phyloP scores from a whole-genome alignment of 2,888 invertebrate species.

The Drymonia ruficornis region DNA sequence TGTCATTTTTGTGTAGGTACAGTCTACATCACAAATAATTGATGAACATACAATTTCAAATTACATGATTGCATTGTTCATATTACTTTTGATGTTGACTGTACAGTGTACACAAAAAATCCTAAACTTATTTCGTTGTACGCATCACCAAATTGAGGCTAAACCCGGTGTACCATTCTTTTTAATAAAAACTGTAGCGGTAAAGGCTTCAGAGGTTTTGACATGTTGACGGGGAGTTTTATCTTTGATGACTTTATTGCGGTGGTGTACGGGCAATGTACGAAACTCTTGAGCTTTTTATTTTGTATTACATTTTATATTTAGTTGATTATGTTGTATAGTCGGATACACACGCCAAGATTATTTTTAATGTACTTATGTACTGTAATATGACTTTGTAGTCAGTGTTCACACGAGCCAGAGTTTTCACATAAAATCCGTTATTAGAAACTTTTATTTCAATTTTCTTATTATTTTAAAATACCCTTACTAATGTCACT shows the following conservation, averaged over 20 bases:
- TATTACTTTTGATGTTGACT: too few relatives aligned
- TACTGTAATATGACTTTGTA: too few relatives aligned
- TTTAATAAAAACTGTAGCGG: conserved; percentile 4
- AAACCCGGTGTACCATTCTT: not conserved
- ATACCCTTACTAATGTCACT: too few relatives aligned
- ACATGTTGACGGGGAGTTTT: conserved; percentile 19
- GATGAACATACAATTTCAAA: too few relatives aligned
- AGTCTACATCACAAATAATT: too few relatives aligned
- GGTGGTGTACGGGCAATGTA: conserved; percentile 10
- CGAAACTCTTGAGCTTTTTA: conserved; percentile 8
- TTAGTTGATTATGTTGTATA: not conserved
- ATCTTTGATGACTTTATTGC: conserved; percentile 21
- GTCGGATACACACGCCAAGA: not conserved
- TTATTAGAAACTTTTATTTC: too few relatives aligned
- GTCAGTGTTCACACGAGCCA: too few relatives aligned
- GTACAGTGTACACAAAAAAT: not conserved
- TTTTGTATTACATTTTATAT: not conserved
- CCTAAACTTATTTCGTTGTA: not conserved
- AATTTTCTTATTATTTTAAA: too few relatives aligned
- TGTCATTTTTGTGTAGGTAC: too few relatives aligned
- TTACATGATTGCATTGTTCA: too few relatives aligned
- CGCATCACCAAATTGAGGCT: not conserved
- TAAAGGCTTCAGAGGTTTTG: conserved; percentile 6
- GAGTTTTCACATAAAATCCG: too few relatives aligned
- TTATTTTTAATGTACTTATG: not conserved